Conservation (phyloP, 1,140 invertebrate species). For the Tetramorium simillimum region DNA sequence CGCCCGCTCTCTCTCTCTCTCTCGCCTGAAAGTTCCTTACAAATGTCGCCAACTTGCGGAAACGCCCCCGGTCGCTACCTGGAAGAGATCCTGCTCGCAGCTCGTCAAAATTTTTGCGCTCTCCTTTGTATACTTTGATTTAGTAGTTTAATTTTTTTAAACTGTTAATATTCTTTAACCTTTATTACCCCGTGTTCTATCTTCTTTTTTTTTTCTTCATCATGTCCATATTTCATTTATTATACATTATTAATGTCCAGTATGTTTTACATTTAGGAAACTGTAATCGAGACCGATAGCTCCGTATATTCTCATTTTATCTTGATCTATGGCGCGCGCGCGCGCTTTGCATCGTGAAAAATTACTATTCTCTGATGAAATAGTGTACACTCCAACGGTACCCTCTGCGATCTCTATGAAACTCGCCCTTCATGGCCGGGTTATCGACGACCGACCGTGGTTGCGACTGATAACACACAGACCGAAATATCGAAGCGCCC, state of each 20-base stretch:
- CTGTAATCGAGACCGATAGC: background rate
- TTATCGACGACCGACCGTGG: conserved; percentile 11
- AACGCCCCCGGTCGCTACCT: background rate
- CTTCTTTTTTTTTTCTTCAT: background rate
- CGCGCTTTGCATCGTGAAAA: background rate
- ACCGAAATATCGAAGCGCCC: conserved; percentile 34
- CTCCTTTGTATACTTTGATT: background rate
- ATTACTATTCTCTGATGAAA: background rate
- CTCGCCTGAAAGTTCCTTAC: conserved; percentile 4
- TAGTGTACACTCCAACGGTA: background rate
- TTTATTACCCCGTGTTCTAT: background rate
- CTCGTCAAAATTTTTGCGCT: background rate
- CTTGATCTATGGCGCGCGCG: background rate
- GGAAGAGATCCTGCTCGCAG: background rate
- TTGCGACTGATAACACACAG: conserved; percentile 39
- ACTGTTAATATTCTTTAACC: background rate
- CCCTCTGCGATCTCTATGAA: conserved; percentile 7
- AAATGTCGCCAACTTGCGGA: conserved; percentile 38
- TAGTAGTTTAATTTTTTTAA: background rate
- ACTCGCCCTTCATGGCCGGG: background rate
- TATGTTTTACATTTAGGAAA: background rate
- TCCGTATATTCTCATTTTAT: background rate
- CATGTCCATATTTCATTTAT: background rate
- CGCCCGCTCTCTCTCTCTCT: background rate
- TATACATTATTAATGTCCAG: background rate